Evolutionary conservation across 2,888 invertebrate species (phyloP), one percentile per base, ranked within the genome.

Genomic region (Brachynemurus nebulosus): DNA sequence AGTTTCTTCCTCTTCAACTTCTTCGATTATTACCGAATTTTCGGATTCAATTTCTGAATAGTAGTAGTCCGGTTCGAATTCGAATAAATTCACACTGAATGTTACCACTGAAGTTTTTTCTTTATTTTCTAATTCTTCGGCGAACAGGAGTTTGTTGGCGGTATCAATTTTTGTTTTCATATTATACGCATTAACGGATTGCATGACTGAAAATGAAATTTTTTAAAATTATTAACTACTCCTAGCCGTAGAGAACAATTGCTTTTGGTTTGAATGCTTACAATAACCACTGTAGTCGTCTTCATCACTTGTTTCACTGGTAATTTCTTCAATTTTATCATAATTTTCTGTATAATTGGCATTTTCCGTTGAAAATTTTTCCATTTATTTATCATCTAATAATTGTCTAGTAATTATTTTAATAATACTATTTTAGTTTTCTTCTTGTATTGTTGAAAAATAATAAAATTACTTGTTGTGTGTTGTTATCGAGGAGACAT

Each of bases 51-150:
- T 9, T 19, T 12, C 12, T 18, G 12, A 37, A 37, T 30, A 30
- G n/a, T 17, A 37, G n/a, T 37, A 16, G 6, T 37, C 37, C 17
- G 37, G 37, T 12, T 37, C 37, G 19, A 19, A 37, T 37, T 37
- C 37, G 12, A 37, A 18, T 37, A 37, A 37, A 37, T 37, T 37
- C 12, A 19, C 37, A 19, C 37, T 18, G 19, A 37, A 37, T n/a
- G 17, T 18, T 19, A 37, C 37, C n/a, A 37, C 37, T 12, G 37
- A 18, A 18, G 17, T 12, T 37, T 37, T 37, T 8, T 7, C 8
- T 9, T 12, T 37, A n/a, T 18, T n/a, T 17, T 36, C 19, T 9
- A 16, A 12, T n/a, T 20, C 17, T 19, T 37, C 37, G 12, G 18
- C 20, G n/a, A 37, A 37, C 19, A 37, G 19, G n/a, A 37, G 17